Evolutionary conservation across 1,140 invertebrate genomes (phyloP).

Genomic region (Drosophila nasuta): DNA sequence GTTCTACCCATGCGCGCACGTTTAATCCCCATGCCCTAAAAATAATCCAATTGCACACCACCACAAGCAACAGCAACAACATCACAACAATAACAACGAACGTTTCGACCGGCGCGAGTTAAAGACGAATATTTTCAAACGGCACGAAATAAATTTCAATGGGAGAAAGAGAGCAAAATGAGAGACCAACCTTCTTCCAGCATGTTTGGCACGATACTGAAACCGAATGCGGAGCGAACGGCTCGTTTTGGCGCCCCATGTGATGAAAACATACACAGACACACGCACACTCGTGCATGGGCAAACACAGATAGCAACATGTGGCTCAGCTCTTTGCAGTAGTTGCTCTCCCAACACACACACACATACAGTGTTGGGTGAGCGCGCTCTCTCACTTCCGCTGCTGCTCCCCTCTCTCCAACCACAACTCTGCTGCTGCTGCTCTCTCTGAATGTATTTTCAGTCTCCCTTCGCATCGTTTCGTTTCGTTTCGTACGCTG

Average conservation of each 20-base stretch:
- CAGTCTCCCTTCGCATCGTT: slow-evolving; percentile 13
- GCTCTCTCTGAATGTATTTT: slow-evolving; percentile 16
- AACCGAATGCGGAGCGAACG: slow-evolving; percentile 26
- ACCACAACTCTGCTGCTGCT: slow-evolving; percentile 4
- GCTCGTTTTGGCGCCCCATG: slow-evolving; percentile 67
- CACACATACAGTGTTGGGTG: slow-evolving; percentile 3
- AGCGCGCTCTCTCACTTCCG: background rate
- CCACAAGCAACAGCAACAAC: slow-evolving; percentile 20
- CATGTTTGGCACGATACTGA: slow-evolving; percentile 83
- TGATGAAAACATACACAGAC: slow-evolving; percentile 41
- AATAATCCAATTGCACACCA: slow-evolving; percentile 55
- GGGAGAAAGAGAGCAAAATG: slow-evolving; percentile 45
- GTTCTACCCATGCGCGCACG: slow-evolving; percentile 47
- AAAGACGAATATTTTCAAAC: slow-evolving; percentile 22
- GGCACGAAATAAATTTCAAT: slow-evolving; percentile 23
- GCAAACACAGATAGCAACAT: slow-evolving; percentile 13
- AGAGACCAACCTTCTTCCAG: slow-evolving; percentile 83
- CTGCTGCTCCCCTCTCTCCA: slow-evolving; percentile 1
- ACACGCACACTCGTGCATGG: slow-evolving; percentile 20
- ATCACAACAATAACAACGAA: slow-evolving; percentile 19
- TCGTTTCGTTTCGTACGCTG: slow-evolving; percentile 10
- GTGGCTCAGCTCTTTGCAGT: background rate
- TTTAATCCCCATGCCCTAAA: slow-evolving; percentile 37
- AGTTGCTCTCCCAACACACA: background rate
- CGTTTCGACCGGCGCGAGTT: slow-evolving; percentile 59